A percentile compares a stretch with the other conserved stretches of the same genome.
phyloP scores from a whole-genome alignment of 2,113 vertebrate genomes.

The Pantherophis guttatus region DNA sequence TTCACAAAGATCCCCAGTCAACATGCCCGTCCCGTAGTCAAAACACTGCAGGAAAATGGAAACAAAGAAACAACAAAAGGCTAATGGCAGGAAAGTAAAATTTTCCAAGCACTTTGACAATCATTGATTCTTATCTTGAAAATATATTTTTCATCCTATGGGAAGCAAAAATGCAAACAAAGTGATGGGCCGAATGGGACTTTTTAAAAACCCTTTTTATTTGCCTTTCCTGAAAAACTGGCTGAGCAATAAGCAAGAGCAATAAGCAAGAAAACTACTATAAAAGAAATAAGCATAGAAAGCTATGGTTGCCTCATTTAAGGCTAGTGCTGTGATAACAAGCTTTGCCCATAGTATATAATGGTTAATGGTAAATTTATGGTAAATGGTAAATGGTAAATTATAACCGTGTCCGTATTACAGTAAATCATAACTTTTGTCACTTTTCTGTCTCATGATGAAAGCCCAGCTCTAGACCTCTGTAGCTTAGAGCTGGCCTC shows the following conservation, averaged over 20 bases:
- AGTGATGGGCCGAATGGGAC: not conserved
- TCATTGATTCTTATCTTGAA: not conserved
- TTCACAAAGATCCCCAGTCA: slow-evolving; percentile 88
- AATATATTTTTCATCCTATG: not conserved
- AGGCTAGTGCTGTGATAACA: not conserved
- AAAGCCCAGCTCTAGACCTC: not conserved
- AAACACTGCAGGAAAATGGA: slow-evolving; percentile 77
- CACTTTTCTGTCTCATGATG: too few relatives aligned
- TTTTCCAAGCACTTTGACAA: not conserved
- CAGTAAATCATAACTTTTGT: not conserved
- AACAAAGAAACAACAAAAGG: slow-evolving; percentile 21
- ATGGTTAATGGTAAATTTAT: too few relatives aligned
- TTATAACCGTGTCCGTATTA: not conserved
- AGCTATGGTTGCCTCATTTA: not conserved
- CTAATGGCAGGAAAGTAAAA: not conserved
- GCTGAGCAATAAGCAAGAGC: not conserved
- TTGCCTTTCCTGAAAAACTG: not conserved
- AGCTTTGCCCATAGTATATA: not conserved
- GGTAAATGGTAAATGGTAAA: too few relatives aligned
- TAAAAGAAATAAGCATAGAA: not conserved
- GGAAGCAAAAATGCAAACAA: not conserved
- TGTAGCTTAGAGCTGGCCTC: not conserved
- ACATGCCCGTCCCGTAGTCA: slow-evolving; percentile 79
- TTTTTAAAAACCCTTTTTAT: not conserved
- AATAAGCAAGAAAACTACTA: not conserved